Base-by-base conservation (phyloP, 2,888 invertebrate genomes). In the Brachypterus glaber region DNA sequence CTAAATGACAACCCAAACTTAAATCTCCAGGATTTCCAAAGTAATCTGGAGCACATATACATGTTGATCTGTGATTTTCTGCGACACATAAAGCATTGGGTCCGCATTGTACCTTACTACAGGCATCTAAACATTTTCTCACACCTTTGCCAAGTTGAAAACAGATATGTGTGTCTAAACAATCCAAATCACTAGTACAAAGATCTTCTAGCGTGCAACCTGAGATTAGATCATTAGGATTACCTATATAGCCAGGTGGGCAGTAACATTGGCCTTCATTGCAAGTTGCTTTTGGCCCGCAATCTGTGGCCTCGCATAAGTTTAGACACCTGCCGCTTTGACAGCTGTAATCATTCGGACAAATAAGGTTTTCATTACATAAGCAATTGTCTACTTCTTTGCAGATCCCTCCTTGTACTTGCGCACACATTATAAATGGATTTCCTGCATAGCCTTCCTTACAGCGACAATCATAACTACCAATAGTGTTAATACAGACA, bases 381-480 rank as follows among this genome's bases (percentile, higher is more conserved):
- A 73, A 70, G 50, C 88, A 89, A 36, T 73, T 72, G 12, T 66
- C 66, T 1, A 82, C 77, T 55, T 85, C 79, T 33, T 73, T 68
- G 55, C 88, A 88, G 49, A 77, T 75, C 11, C 77, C 74, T 30
- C 77, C 72, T 49, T 79, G 76, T 14, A 83, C 70, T 57, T 76
- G 72, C 27, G 82, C 78, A 57, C 91, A 91, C 55, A 82, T 77
- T 44, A 80, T 74, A 57, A 89, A 90, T 0, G 92, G 91, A 72
- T 92, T 90, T 32, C 91, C 91, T 40, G 81, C 79, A 59, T 77
- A 83, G 33, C 81, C 81, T 45, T 83, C 82, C 58, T 84, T 80
- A 58, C 95, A 95, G 26, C 84, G 76, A 61, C 95, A 95, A 58
- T 88, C 88, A 60, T 81, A 93, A 52, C 84, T 81, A 35, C 93